A percentile compares a stretch with the other conserved stretches of the same genome.
These are phyloP conservation scores for Penelope pileata DNA, from an alignment of 2,113 vertebrate species.

Conservation along the genomic window DNA sequence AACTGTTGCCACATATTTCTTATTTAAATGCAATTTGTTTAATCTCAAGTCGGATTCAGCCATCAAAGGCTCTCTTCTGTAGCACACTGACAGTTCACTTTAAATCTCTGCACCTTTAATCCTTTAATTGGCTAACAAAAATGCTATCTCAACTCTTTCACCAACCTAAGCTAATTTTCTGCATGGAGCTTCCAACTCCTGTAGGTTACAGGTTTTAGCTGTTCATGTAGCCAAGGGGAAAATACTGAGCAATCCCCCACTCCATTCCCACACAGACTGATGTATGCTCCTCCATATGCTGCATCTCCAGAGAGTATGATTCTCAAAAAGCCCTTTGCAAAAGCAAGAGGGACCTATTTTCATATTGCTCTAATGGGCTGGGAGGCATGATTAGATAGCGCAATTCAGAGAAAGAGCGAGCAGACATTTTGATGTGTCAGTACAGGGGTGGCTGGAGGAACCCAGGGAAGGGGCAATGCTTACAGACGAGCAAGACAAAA, in stretches of 20 bases:
- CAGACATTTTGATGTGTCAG: not conserved
- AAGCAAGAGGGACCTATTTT: not conserved
- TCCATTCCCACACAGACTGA: constrained; percentile 1
- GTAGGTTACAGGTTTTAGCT: constrained; percentile 36
- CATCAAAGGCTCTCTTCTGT: constrained; percentile 45
- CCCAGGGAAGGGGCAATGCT: not conserved
- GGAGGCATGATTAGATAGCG: not conserved
- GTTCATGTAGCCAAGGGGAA: not conserved
- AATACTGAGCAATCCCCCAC: not conserved
- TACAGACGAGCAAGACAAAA: not conserved
- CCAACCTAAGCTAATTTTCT: constrained; percentile 56
- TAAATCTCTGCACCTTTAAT: constrained; percentile 58
- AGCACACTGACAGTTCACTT: constrained; percentile 28
- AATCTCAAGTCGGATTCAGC: constrained; percentile 45
- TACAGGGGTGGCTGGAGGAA: not conserved
- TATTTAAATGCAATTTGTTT: constrained; percentile 69
- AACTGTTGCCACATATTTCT: constrained; percentile 28
- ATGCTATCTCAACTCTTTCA: constrained; percentile 44
- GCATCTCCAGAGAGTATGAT: not conserved
- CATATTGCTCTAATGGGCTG: not conserved
- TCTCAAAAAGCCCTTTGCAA: not conserved
- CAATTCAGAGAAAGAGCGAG: not conserved
- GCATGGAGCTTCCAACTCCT: constrained; percentile 44
- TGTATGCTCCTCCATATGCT: not conserved
- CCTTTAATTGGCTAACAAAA: constrained; percentile 68